Conservation (phyloP, 2,888 invertebrate genomes). For the Hirtodrosophila duncani region DNA sequence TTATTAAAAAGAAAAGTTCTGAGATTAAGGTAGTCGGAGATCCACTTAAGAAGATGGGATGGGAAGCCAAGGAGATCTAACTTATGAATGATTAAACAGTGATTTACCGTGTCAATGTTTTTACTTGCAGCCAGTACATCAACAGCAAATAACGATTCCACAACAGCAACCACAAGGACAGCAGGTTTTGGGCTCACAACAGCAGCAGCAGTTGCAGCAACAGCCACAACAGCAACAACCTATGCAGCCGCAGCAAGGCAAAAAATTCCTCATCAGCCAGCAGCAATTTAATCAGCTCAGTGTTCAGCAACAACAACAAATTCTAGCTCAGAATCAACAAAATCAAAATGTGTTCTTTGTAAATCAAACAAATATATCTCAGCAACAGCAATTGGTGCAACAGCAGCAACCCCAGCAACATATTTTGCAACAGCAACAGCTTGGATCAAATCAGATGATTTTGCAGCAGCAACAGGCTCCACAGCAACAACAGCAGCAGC, state of each 20-base stretch:
- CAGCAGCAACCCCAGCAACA: constrained; percentile 66
- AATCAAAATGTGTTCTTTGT: constrained; percentile 78
- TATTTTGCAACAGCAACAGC: constrained; percentile 61
- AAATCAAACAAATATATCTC: constrained; percentile 73
- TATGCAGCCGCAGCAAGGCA: constrained; percentile 53
- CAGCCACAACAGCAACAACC: constrained; percentile 61
- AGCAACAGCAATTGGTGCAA: constrained; percentile 59
- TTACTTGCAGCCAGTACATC: too few species aligned
- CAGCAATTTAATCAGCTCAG: constrained; percentile 83
- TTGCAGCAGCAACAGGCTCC: constrained; percentile 57
- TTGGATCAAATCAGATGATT: constrained; percentile 48
- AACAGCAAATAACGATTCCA: constrained; percentile 53
- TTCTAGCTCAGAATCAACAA: constrained; percentile 78
- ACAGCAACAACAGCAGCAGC: constrained; percentile 54
- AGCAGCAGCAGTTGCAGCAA: constrained; percentile 34
- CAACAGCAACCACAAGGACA: constrained; percentile 36
- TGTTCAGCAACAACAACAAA: constrained; percentile 80
- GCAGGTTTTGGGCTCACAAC: constrained; percentile 16
- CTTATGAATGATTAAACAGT: too few species aligned
- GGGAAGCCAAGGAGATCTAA: too few species aligned
- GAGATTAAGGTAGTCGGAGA: too few species aligned
- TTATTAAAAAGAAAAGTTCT: too few species aligned
- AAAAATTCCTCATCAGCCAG: constrained; percentile 80
- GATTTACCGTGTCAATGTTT: too few species aligned
- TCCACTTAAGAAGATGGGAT: too few species aligned